Evolutionary conservation across 2,888 invertebrate species (phyloP).

Genomic region (Schizaphis graminum): DNA sequence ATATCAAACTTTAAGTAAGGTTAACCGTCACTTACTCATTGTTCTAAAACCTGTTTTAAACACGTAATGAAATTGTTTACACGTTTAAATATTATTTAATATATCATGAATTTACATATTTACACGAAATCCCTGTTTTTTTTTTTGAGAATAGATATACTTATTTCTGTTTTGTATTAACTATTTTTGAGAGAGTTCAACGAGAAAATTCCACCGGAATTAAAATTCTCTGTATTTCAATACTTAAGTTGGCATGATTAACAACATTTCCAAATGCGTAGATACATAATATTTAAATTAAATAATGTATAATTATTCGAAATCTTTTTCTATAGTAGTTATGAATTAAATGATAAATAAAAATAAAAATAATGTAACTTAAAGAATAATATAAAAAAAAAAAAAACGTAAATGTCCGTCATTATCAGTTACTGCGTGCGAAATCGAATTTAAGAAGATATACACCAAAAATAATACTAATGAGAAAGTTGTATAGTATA

Average conservation of each 20-base stretch:
- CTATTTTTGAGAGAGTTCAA: background rate
- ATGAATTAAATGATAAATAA: background rate
- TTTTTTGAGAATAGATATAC: background rate
- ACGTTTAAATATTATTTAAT: background rate
- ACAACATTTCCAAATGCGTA: background rate
- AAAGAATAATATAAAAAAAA: background rate
- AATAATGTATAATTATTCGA: background rate
- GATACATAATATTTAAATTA: background rate
- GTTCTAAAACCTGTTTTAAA: conserved; percentile 45
- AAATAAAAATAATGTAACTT: background rate
- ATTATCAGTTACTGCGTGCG: background rate
- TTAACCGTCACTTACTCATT: background rate
- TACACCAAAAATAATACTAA: background rate
- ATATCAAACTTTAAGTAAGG: background rate
- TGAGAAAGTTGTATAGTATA: background rate
- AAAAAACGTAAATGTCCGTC: background rate
- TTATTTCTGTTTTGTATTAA: background rate
- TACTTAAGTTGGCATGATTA: background rate
- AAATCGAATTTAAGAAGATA: background rate
- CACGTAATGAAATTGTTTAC: conserved; percentile 41
- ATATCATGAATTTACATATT: background rate
- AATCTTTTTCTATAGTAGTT: background rate
- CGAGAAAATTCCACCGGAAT: background rate
- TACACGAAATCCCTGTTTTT: conserved; percentile 12
- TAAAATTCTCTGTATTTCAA: background rate